Evolutionary conservation across 2,797 vertebrate genomes (phyloP), one percentile per base, ranked within the genome.

Genomic region (Rallus crepitans): DNA sequence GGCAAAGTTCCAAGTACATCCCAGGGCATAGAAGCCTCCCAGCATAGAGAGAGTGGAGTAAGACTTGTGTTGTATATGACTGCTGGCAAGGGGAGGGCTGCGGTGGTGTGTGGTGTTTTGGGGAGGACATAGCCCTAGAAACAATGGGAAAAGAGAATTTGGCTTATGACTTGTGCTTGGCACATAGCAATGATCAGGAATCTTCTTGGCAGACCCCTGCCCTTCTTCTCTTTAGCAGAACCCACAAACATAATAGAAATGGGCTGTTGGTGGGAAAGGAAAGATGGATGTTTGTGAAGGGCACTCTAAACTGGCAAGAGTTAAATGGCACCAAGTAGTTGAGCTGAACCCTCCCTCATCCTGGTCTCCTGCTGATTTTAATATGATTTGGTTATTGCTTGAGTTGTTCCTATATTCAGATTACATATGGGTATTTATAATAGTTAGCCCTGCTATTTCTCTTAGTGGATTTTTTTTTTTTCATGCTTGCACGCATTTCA

Each of bases 241-340:
- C 76, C 66, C 85, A 83, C 76, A 91, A 68, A 78, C 60, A 42
- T 65, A 91, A 93, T 81, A 78, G 66, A 88, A 91, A 83, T 63
- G 20, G 28, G 76, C 55, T 91, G 61, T 66, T 89, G 12, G 50
- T 86, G 77, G 47, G 70, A 63, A 80, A 94, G 45, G n/a, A 33
- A 68, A 80, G 61, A 78, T 68, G 48, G 20, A 16, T 83, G 12
- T 47, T 63, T 78, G 25, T 14, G 57, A 88, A 57, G 35, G 53
- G 6, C 11, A 9, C 53, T 75, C 40, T 35, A 82, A 91, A 68
- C n/a, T 61, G 42, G 69, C 20, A 68, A 6, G 70, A 70, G 25
- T 48, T 57, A 64, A 85, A 48, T 2, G 14, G 5, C 14, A 57
- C 7, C 2, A 39, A 70, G 37, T 6, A 33, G 23, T 9, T 61